phyloP scores from a whole-genome alignment of 2,797 vertebrate genomes.

The Xenopus petersii region DNA sequence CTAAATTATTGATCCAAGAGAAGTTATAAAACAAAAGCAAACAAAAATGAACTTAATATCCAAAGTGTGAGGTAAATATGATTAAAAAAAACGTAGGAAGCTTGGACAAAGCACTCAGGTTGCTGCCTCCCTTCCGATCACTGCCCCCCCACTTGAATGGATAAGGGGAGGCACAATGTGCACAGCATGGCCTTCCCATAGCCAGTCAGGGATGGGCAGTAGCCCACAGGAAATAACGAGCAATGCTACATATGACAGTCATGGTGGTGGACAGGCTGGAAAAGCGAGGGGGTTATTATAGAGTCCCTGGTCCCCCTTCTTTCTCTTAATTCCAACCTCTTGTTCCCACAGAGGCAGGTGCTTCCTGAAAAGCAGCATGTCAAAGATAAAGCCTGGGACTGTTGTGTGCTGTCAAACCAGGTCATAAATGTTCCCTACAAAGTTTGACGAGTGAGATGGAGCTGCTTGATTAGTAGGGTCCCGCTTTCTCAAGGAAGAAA shows the following conservation, averaged over 20 bases:
- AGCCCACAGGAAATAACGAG: conserved; percentile 27
- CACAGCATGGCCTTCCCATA: conserved; percentile 21
- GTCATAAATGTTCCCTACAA: conserved; percentile 23
- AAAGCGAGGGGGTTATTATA: neutral
- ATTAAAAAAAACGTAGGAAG: conserved; percentile 32
- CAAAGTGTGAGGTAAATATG: conserved; percentile 44
- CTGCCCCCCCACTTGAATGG: neutral
- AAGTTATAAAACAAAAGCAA: conserved; percentile 12
- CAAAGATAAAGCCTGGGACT: conserved; percentile 13
- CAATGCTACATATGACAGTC: conserved; percentile 45
- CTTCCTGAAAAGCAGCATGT: conserved; percentile 43
- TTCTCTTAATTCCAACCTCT: conserved; percentile 21
- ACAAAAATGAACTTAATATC: neutral
- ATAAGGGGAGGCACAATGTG: conserved; percentile 24
- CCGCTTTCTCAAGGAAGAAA: neutral
- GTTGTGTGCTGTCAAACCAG: conserved; percentile 7
- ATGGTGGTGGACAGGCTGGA: conserved; percentile 4
- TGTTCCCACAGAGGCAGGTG: conserved; percentile 23
- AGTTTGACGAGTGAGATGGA: conserved; percentile 11
- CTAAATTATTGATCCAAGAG: conserved; percentile 26
- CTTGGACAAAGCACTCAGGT: conserved; percentile 10
- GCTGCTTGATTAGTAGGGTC: conserved; percentile 3
- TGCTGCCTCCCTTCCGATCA: conserved; percentile 20
- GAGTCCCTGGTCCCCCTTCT: conserved; percentile 25
- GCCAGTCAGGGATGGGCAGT: conserved; percentile 14